Conservation (phyloP, 2,113 vertebrate genomes). For the Neolamprologus ventralis region DNA sequence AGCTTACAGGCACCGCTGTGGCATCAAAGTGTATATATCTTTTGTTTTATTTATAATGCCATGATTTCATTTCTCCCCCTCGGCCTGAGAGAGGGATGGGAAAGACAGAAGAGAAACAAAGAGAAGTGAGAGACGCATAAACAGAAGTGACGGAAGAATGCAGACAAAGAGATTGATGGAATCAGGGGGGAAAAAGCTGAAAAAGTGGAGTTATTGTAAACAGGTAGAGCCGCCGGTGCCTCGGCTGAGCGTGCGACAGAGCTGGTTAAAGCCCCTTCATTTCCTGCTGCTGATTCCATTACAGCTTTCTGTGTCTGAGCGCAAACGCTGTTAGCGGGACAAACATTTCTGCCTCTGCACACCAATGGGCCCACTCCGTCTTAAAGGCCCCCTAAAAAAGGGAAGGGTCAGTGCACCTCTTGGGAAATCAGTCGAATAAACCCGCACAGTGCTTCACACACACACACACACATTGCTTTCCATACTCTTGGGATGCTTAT, state of each 20-base stretch:
- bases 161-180: constrained; percentile 32
- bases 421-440: constrained; percentile 27
- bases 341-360: not conserved
- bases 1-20: not conserved
- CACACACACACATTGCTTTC: not conserved
- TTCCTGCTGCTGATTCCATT: constrained; percentile 45
- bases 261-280: constrained; percentile 41
- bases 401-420: not conserved
- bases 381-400: not conserved
- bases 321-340: constrained; percentile 35
- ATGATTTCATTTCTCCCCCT: constrained; percentile 17
- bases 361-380: not conserved
- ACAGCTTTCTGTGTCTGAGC: constrained; percentile 1
- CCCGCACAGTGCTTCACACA: not conserved
- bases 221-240: constrained; percentile 20
- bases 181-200: not conserved
- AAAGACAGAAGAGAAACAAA: not conserved
- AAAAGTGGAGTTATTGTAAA: constrained; percentile 26
- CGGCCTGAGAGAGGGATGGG: not conserved
- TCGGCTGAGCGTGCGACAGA: not conserved
- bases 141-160: constrained; percentile 14
- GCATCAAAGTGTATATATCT: constrained; percentile 5
- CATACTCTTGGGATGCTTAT: constrained; percentile 4
- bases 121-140: constrained; percentile 6
- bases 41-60: constrained; percentile 53